Percentiles rank a stretch among this genome's conserved stretches.
These are phyloP conservation scores for Epizoanthus illoricatus DNA, from an alignment of 92 coral and sea anemone genomes.

Conservation along the genomic window DNA sequence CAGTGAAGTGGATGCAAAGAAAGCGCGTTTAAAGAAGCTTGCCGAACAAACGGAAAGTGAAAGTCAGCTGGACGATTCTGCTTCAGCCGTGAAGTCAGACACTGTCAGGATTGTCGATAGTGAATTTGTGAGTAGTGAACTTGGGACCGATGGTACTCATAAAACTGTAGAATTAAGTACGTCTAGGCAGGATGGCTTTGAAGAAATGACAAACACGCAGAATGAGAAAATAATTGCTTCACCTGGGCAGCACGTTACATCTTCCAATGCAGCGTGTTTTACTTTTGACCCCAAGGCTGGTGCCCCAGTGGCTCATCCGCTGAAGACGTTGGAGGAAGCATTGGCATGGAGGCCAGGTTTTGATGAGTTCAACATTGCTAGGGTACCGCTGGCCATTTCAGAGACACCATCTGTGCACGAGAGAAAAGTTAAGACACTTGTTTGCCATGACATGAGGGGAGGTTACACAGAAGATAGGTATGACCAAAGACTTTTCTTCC, in stretches of 20 bases:
- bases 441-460: constrained; percentile 98
- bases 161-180: not conserved
- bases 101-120: not conserved
- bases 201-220: constrained; percentile 32
- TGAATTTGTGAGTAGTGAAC: constrained; percentile 2
- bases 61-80: not conserved
- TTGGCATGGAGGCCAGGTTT: constrained; percentile 86
- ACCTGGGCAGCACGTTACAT: constrained; percentile 4
- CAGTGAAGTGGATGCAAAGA: constrained; percentile 35
- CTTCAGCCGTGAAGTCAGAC: constrained; percentile 3
- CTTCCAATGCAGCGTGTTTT: constrained; percentile 7
- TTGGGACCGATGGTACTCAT: not conserved
- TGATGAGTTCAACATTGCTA: constrained; percentile 85
- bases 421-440: constrained; percentile 61
- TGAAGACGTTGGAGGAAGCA: constrained; percentile 74
- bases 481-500: no score
- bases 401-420: constrained; percentile 50
- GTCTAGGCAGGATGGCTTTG: not conserved
- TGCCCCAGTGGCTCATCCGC: constrained; percentile 78
- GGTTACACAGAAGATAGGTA: constrained; percentile 96
- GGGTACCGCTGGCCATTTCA: constrained; percentile 50
- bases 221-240: constrained; percentile 16
- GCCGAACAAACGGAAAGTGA: not conserved
- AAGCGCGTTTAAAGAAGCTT: constrained; percentile 66
- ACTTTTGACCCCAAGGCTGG: constrained; percentile 67